phyloP scores from a whole-genome alignment of 2,797 vertebrate species.

The Esox lucius region DNA sequence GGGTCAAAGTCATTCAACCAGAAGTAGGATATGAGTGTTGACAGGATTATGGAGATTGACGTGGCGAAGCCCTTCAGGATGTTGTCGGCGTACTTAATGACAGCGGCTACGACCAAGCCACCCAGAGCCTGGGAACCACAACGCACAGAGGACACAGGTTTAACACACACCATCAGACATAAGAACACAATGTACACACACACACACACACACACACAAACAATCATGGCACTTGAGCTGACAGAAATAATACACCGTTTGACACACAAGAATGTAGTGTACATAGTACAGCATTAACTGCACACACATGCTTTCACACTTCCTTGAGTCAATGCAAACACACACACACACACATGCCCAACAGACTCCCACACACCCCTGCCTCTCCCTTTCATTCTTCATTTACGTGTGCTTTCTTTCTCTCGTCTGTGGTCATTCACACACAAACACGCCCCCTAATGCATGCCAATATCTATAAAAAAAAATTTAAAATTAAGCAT shows the following conservation, averaged over 20 bases:
- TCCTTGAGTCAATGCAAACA: too few species aligned
- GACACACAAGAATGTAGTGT: background rate
- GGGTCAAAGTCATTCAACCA: slow-evolving; percentile 91
- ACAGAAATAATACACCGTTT: background rate
- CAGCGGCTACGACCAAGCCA: slow-evolving; percentile 94
- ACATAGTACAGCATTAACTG: background rate
- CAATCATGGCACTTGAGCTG: background rate
- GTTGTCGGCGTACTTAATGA: slow-evolving; percentile 99
- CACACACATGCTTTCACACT: background rate
- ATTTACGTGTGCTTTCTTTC: too few species aligned
- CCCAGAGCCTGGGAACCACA: slow-evolving; percentile 85
- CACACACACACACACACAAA: too few species aligned
- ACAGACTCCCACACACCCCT: too few species aligned
- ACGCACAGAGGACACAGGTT: background rate
- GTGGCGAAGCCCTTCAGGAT: slow-evolving; percentile 99
- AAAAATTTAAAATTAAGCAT: too few species aligned
- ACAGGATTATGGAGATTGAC: slow-evolving; percentile 97
- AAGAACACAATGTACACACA: background rate
- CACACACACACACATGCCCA: background rate
- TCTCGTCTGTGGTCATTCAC: too few species aligned
- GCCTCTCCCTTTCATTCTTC: too few species aligned
- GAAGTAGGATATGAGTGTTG: slow-evolving; percentile 96
- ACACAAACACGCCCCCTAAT: too few species aligned
- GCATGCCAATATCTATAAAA: too few species aligned
- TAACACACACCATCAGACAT: background rate